These are phyloP conservation scores for Periophthalmus magnuspinnatus DNA, from an alignment of 2,797 vertebrate species.

Conservation along the genomic window DNA sequence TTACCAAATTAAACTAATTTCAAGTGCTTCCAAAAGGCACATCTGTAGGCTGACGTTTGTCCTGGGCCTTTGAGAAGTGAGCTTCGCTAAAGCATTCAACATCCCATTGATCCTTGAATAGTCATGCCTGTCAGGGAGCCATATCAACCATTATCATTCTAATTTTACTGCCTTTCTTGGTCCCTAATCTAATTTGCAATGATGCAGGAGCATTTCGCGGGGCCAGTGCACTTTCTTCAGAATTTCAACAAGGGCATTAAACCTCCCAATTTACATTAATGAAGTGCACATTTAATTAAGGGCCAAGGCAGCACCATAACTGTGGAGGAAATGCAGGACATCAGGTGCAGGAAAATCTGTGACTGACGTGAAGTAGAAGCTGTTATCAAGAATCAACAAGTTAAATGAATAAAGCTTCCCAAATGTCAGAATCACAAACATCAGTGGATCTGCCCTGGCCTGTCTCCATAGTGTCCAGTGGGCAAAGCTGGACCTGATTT, in stretches of 20 bases:
- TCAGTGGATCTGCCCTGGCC: background rate
- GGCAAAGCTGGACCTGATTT: slow-evolving; percentile 30
- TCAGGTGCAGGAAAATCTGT: slow-evolving; percentile 27
- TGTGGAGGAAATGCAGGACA: slow-evolving; percentile 62
- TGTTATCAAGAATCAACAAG: slow-evolving; percentile 3
- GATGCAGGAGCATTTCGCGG: slow-evolving; percentile 95
- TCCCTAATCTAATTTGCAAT: slow-evolving; percentile 99
- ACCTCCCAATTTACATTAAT: slow-evolving; percentile 99
- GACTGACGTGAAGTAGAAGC: background rate
- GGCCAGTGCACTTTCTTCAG: slow-evolving; percentile 98
- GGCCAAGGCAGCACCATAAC: slow-evolving; percentile 77
- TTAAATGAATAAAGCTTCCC: background rate
- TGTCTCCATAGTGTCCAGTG: slow-evolving; percentile 8
- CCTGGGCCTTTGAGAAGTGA: slow-evolving; percentile 86
- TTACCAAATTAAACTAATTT: slow-evolving; percentile 99
- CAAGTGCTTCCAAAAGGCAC: slow-evolving; percentile 97
- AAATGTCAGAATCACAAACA: slow-evolving; percentile 6
- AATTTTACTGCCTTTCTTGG: slow-evolving; percentile 99
- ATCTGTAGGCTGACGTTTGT: slow-evolving; percentile 95
- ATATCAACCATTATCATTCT: slow-evolving; percentile 99
- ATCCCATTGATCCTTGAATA: slow-evolving; percentile 99
- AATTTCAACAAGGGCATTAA: slow-evolving; percentile 99
- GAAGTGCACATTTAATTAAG: slow-evolving; percentile 99
- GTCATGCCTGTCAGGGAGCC: slow-evolving; percentile 99
- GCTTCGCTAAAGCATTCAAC: slow-evolving; percentile 86